phyloP scores from a whole-genome alignment of 1,140 invertebrate species.

The Harlomillsia oculata region DNA sequence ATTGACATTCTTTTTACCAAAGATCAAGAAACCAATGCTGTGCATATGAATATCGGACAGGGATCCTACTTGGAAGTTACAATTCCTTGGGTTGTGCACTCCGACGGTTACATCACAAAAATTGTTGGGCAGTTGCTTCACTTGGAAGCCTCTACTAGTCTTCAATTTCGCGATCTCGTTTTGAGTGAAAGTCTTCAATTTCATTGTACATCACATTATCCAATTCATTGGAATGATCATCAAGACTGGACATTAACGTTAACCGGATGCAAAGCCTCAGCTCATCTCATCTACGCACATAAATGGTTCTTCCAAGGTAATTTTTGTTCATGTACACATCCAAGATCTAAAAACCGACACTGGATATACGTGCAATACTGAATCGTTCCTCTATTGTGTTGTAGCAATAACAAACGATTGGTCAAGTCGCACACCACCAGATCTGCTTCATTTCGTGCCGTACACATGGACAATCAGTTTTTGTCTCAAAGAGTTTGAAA shows the following conservation, averaged over 20 bases:
- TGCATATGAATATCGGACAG: conserved; percentile 84
- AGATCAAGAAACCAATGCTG: conserved; percentile 90
- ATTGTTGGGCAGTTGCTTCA: conserved; percentile 86
- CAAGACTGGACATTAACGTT: conserved; percentile 83
- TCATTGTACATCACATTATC: conserved; percentile 75
- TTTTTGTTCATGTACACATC: conserved; percentile 11
- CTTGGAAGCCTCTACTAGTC: conserved; percentile 85
- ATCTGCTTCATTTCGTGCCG: conserved; percentile 89
- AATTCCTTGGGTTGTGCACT: conserved; percentile 81
- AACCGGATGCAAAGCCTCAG: conserved; percentile 86
- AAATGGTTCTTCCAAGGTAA: conserved; percentile 86
- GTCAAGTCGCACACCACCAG: conserved; percentile 78
- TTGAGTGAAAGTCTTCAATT: conserved; percentile 93
- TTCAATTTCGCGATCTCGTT: conserved; percentile 75
- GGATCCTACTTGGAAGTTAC: conserved; percentile 91
- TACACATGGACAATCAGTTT: conserved; percentile 93
- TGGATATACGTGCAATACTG: not conserved
- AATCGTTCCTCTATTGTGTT: conserved; percentile 22
- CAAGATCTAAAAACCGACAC: not conserved
- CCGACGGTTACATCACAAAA: conserved; percentile 77
- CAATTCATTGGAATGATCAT: conserved; percentile 85
- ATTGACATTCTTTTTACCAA: conserved; percentile 94
- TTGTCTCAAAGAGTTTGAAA: conserved; percentile 87
- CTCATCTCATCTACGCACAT: conserved; percentile 83
- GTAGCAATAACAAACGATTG: conserved; percentile 89